Conservation (phyloP, 1,140 invertebrate genomes). For the Papilio dardanus region DNA sequence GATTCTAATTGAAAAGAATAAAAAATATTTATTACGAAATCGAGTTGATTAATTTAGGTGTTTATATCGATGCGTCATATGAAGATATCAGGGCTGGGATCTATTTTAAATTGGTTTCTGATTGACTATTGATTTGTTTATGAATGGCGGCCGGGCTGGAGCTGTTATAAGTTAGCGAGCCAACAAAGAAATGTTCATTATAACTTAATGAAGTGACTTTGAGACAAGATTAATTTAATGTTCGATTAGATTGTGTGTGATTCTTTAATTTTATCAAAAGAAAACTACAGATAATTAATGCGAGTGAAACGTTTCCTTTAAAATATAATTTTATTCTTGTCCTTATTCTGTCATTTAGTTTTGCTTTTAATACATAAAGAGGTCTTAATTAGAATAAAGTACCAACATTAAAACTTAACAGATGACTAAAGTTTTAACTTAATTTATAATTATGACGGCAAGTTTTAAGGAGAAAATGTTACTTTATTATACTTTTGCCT, state of each 20-base stretch:
- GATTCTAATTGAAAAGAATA: not conserved
- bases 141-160: conserved; percentile 39
- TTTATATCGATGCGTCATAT: conserved; percentile 52
- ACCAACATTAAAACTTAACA: conserved; percentile 1
- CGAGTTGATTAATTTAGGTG: conserved; percentile 58
- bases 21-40: conserved; percentile 42
- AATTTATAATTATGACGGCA: not conserved
- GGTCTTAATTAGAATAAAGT: not conserved
- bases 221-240: not conserved
- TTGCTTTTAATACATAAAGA: not conserved
- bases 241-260: not conserved
- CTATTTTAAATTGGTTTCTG: conserved; percentile 65
- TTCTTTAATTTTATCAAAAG: not conserved
- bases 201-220: conserved; percentile 23
- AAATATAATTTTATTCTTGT: not conserved
- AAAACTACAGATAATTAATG: not conserved
- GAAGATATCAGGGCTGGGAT: conserved; percentile 63
- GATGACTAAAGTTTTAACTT: not conserved
- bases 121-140: conserved; percentile 64
- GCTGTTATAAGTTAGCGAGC: conserved; percentile 32
- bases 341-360: not conserved
- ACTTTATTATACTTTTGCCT: not conserved
- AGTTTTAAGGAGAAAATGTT: not conserved
- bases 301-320: not conserved
- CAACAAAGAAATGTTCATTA: conserved; percentile 47